Conservation (phyloP, 2,797 vertebrate species). For the Sebastes elongatus region DNA sequence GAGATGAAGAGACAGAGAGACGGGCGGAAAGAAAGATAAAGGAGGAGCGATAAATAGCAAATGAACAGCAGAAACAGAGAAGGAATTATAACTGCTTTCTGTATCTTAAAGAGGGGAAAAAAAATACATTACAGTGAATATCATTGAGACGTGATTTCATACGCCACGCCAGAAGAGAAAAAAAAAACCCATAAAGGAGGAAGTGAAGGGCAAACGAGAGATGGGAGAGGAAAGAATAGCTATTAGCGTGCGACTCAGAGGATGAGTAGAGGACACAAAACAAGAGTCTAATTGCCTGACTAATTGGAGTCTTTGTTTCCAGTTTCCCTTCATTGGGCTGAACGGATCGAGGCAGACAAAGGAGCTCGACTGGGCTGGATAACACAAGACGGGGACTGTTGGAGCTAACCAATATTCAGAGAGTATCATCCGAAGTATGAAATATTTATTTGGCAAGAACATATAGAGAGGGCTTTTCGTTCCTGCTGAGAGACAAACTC, state of each 20-base stretch:
- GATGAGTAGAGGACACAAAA: slow-evolving; percentile 68
- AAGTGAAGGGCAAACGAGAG: slow-evolving; percentile 66
- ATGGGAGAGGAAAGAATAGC: slow-evolving; percentile 60
- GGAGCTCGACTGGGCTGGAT: slow-evolving; percentile 48
- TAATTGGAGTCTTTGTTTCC: slow-evolving; percentile 81
- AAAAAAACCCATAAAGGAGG: slow-evolving; percentile 28
- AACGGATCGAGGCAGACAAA: slow-evolving; percentile 60
- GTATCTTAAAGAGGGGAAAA: slow-evolving; percentile 24
- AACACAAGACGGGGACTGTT: slow-evolving; percentile 40
- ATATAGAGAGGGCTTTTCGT: not conserved
- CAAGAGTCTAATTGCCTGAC: slow-evolving; percentile 78
- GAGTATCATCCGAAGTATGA: slow-evolving; percentile 37
- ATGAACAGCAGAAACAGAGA: slow-evolving; percentile 47
- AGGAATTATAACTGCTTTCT: slow-evolving; percentile 45
- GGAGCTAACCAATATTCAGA: slow-evolving; percentile 28
- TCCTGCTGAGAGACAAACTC: slow-evolving; percentile 21
- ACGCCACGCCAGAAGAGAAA: slow-evolving; percentile 3
- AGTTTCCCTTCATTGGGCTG: slow-evolving; percentile 63
- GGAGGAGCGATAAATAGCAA: slow-evolving; percentile 56
- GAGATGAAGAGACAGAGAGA: slow-evolving; percentile 58
- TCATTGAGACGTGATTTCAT: slow-evolving; percentile 32
- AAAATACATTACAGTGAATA: slow-evolving; percentile 51
- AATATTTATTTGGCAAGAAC: slow-evolving; percentile 58
- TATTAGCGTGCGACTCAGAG: slow-evolving; percentile 65
- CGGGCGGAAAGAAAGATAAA: slow-evolving; percentile 52